These are phyloP conservation scores for Lordiphosa mommai DNA, from an alignment of 1,140 invertebrate species.

Conservation along the genomic window DNA sequence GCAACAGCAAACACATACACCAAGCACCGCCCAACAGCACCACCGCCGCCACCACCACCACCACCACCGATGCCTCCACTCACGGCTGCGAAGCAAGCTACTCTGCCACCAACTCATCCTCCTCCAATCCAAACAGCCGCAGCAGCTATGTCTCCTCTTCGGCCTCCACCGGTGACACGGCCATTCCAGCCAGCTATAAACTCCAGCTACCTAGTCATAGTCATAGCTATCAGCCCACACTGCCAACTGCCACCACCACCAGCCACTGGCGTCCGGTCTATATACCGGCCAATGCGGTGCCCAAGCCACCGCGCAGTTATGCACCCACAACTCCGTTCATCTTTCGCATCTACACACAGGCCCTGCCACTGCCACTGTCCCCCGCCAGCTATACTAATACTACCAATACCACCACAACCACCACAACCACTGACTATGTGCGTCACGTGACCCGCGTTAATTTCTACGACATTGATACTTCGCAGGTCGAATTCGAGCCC, in stretches of 20 bases:
- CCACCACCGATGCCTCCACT: not conserved
- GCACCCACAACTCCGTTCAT: constrained; percentile 12
- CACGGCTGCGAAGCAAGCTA: constrained; percentile 8
- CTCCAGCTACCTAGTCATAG: not conserved
- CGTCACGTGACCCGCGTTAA: constrained; percentile 80
- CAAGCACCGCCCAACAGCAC: constrained; percentile 18
- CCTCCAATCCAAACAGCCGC: not conserved
- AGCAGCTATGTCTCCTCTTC: constrained; percentile 61
- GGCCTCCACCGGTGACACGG: constrained; percentile 62
- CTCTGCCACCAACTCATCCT: constrained; percentile 10
- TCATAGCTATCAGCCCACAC: not conserved
- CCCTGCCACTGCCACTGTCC: constrained; percentile 20
- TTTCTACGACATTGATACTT: constrained; percentile 80
- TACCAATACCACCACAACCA: constrained; percentile 10
- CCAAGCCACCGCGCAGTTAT: constrained; percentile 63
- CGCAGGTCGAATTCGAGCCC: constrained; percentile 78
- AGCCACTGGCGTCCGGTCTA: constrained; percentile 5
- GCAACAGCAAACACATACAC: constrained; percentile 48
- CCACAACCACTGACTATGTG: constrained; percentile 64
- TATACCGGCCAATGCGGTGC: constrained; percentile 44
- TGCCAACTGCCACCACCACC: constrained; percentile 14
- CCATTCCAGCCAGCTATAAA: constrained; percentile 53
- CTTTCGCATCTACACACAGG: constrained; percentile 35
- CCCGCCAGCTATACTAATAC: constrained; percentile 38
- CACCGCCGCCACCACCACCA: constrained; percentile 12